phyloP scores from a whole-genome alignment of 2,797 vertebrate genomes.

The Phylloscopus collybita region DNA sequence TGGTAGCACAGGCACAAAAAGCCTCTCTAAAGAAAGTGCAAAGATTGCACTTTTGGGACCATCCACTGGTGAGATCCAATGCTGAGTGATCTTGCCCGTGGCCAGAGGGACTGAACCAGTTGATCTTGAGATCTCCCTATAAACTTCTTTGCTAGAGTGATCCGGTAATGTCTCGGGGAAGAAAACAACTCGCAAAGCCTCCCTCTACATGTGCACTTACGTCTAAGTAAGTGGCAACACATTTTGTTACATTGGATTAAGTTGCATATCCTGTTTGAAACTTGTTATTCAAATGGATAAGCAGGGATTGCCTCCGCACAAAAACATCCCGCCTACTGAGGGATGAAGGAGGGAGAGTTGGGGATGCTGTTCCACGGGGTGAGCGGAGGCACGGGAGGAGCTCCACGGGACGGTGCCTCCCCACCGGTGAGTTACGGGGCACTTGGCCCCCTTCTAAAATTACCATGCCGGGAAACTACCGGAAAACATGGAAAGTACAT shows the following conservation, averaged over 20 bases:
- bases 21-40: neutral
- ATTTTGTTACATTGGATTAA: neutral
- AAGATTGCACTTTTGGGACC: neutral
- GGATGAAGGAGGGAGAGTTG: neutral
- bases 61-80: neutral
- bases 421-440: neutral
- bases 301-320: neutral
- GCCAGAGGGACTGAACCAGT: neutral
- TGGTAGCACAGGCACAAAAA: neutral
- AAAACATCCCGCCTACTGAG: neutral
- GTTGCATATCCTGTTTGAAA: constrained; percentile 30
- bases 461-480: neutral
- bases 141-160: neutral
- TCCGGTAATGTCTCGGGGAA: neutral
- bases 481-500: neutral
- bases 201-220: neutral
- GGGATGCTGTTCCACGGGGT: neutral
- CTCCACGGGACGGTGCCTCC: neutral
- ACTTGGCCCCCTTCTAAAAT: neutral
- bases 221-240: neutral
- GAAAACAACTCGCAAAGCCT: neutral
- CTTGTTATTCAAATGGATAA: constrained; percentile 7
- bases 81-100: neutral
- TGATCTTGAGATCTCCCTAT: neutral
- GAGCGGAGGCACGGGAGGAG: neutral